phyloP scores from a whole-genome alignment of 2,888 invertebrate genomes.

The Dynastes tityus region DNA sequence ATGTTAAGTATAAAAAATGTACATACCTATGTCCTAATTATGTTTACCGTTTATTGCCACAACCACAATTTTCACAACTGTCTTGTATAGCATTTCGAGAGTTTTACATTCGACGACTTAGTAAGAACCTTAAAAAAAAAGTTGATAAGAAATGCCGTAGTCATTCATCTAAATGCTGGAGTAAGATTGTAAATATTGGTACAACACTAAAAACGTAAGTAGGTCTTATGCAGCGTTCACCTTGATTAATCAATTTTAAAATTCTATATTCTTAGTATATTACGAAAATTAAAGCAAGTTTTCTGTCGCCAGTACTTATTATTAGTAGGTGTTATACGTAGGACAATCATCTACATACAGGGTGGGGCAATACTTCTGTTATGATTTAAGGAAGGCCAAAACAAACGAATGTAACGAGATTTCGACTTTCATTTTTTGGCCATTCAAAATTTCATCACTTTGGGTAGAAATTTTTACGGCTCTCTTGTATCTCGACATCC shows the following conservation, averaged over 20 bases:
- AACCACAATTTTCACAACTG: constrained; percentile 35
- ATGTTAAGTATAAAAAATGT: not conserved
- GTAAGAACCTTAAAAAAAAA: not conserved
- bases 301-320: not conserved
- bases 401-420: no score
- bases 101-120: not conserved
- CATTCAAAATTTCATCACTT: no score
- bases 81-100: constrained; percentile 34
- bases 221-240: not conserved
- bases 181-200: not conserved
- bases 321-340: no score
- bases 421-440: no score
- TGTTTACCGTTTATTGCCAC: not conserved
- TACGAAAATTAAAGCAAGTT: constrained; percentile 16
- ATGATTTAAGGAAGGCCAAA: no score
- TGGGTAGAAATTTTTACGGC: no score
- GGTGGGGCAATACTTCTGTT: no score
- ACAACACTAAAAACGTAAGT: not conserved
- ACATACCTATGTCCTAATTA: not conserved
- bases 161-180: not conserved
- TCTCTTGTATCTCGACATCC: no score
- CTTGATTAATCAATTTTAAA: constrained; percentile 1
- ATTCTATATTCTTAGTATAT: not conserved
- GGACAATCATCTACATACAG: no score
- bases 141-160: not conserved